Conservation (phyloP, 2,888 invertebrate species). For the Chymomyza fuscimana region DNA sequence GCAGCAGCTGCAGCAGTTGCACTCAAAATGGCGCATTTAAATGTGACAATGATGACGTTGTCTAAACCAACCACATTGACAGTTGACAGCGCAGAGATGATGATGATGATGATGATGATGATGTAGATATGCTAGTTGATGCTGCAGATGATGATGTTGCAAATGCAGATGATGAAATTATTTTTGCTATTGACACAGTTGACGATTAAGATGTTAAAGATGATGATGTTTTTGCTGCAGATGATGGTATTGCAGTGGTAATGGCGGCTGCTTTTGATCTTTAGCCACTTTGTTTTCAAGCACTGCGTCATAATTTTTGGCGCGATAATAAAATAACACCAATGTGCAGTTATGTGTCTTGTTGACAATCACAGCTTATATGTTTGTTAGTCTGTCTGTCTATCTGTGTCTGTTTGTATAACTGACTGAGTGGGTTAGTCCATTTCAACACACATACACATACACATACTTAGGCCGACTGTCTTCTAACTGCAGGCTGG, state of each 20-base stretch:
- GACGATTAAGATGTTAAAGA: background rate
- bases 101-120: too few relatives aligned
- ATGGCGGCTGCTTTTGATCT: background rate
- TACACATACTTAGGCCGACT: background rate
- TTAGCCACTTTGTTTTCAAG: slow-evolving; percentile 1
- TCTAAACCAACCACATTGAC: slow-evolving; percentile 30
- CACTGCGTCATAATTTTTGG: slow-evolving; percentile 3
- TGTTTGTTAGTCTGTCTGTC: background rate
- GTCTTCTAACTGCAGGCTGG: background rate
- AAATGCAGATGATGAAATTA: too few relatives aligned
- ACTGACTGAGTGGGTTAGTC: slow-evolving; percentile 22
- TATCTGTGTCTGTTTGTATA: background rate
- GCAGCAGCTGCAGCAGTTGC: slow-evolving; percentile 44
- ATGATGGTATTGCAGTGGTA: background rate
- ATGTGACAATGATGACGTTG: slow-evolving; percentile 65
- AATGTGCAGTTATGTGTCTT: background rate
- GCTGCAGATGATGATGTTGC: too few relatives aligned
- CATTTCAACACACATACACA: background rate
- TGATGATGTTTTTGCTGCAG: background rate
- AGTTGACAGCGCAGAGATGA: background rate
- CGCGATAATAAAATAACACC: slow-evolving; percentile 20
- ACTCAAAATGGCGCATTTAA: slow-evolving; percentile 55
- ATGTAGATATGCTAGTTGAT: too few relatives aligned
- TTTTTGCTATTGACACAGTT: background rate
- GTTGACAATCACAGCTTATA: background rate